phyloP scores from a whole-genome alignment of 2,113 vertebrate species.

The Vidua macroura region DNA sequence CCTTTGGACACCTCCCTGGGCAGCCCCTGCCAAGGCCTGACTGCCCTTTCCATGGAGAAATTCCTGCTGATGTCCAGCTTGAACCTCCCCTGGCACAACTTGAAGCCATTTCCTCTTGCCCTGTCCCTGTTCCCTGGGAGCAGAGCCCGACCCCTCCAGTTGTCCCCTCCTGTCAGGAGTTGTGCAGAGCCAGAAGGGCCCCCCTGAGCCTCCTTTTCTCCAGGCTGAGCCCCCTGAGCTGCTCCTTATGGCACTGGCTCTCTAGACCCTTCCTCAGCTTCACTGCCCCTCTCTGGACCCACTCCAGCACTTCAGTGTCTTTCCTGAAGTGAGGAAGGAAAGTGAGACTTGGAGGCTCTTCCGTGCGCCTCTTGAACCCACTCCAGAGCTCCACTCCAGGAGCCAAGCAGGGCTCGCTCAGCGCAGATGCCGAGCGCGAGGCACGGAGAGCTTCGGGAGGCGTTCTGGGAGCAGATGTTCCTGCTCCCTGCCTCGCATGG shows the following conservation, averaged over 20 bases:
- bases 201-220: not conserved
- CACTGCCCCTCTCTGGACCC: not conserved
- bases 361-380: constrained; percentile 45
- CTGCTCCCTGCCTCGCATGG: constrained; percentile 41
- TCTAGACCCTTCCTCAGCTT: not conserved
- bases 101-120: rapidly evolving
- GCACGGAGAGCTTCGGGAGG: constrained; percentile 61
- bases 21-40: not conserved
- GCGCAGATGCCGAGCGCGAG: constrained; percentile 63
- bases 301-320: not conserved
- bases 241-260: not conserved
- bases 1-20: not conserved
- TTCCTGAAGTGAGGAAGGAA: not conserved
- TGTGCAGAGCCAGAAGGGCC: not conserved
- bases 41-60: not conserved
- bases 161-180: not conserved
- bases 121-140: not conserved
- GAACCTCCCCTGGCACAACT: rapidly evolving
- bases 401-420: constrained; percentile 55
- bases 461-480: constrained; percentile 70
- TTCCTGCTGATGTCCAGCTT: rapidly evolving
- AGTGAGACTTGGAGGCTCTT: constrained; percentile 51
- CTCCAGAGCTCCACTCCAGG: constrained; percentile 66
- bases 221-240: not conserved
- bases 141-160: rapidly evolving